These are phyloP conservation scores for Panonychus citri DNA, from an alignment of 1,140 invertebrate species.

Conservation along the genomic window DNA sequence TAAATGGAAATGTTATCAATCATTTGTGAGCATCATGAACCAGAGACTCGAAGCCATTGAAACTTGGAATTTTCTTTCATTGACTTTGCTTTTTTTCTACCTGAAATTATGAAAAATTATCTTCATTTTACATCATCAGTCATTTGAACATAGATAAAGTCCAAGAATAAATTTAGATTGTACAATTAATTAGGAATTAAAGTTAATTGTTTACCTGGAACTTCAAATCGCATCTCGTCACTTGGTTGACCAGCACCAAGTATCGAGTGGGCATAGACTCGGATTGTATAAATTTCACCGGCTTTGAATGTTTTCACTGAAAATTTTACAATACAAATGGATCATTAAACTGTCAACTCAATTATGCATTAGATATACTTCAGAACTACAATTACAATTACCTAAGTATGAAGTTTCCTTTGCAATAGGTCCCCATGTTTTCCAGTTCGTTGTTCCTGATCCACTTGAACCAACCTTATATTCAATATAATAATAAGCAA, in stretches of 20 bases:
- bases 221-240: constrained; percentile 58
- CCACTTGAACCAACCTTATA: constrained; percentile 55
- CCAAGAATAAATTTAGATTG: no score
- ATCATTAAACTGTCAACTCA: no score
- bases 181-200: no score
- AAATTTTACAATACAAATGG: constrained; percentile 13
- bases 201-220: constrained; percentile 30
- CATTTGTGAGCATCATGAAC: no score
- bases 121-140: no score
- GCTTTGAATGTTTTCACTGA: constrained; percentile 70
- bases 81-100: not conserved
- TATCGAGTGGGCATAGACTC: constrained; percentile 53
- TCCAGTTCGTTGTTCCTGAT: constrained; percentile 36
- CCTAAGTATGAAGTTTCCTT: constrained; percentile 65
- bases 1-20: no score
- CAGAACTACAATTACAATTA: constrained; percentile 23
- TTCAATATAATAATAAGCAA: constrained; percentile 75
- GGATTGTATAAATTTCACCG: constrained; percentile 66
- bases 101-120: not conserved
- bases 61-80: no score
- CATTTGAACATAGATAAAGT: no score
- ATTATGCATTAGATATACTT: no score
- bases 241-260: constrained; percentile 44
- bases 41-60: no score
- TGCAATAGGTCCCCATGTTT: constrained; percentile 46